Evolutionary conservation across 1,140 invertebrate species (phyloP).

Genomic region (Carposina sasakii): DNA sequence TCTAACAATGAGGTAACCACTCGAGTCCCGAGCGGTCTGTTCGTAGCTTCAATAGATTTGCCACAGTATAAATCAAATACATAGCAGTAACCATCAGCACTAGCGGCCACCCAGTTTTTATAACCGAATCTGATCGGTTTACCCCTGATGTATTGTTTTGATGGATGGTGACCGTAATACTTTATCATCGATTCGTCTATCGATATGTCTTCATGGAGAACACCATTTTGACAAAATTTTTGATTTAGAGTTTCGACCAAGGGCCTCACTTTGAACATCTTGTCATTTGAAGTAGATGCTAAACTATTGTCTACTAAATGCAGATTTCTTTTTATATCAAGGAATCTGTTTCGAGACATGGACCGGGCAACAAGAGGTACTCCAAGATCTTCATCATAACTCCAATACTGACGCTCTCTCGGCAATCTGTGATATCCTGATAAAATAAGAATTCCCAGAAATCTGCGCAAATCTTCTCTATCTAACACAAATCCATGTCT

Average conservation of each 20-base stretch:
- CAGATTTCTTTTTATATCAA: slow-evolving; percentile 37
- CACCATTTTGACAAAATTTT: slow-evolving; percentile 24
- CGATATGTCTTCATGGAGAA: slow-evolving; percentile 31
- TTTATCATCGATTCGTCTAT: slow-evolving; percentile 50
- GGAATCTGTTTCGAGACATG: slow-evolving; percentile 40
- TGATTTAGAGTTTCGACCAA: slow-evolving; percentile 26
- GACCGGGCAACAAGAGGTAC: slow-evolving; percentile 28
- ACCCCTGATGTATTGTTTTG: neutral
- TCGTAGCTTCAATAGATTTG: slow-evolving; percentile 25
- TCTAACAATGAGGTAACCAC: slow-evolving; percentile 30
- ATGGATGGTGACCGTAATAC: slow-evolving; percentile 12
- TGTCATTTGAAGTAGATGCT: slow-evolving; percentile 9
- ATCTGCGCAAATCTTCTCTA: slow-evolving; percentile 31
- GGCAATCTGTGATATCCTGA: slow-evolving; percentile 41
- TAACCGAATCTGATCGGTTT: slow-evolving; percentile 39
- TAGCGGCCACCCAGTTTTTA: slow-evolving; percentile 39
- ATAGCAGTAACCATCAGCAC: slow-evolving; percentile 41
- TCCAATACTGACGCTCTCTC: slow-evolving; percentile 38
- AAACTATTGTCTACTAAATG: slow-evolving; percentile 22
- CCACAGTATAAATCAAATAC: slow-evolving; percentile 46
- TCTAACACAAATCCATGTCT: slow-evolving; percentile 32
- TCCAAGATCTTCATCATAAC: slow-evolving; percentile 36
- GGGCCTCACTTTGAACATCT: slow-evolving; percentile 30
- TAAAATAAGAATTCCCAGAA: slow-evolving; percentile 39
- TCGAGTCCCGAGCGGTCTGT: slow-evolving; percentile 23